These are phyloP conservation scores for Mus spretus DNA, from an alignment of 2,797 vertebrate genomes.

Conservation along the genomic window DNA sequence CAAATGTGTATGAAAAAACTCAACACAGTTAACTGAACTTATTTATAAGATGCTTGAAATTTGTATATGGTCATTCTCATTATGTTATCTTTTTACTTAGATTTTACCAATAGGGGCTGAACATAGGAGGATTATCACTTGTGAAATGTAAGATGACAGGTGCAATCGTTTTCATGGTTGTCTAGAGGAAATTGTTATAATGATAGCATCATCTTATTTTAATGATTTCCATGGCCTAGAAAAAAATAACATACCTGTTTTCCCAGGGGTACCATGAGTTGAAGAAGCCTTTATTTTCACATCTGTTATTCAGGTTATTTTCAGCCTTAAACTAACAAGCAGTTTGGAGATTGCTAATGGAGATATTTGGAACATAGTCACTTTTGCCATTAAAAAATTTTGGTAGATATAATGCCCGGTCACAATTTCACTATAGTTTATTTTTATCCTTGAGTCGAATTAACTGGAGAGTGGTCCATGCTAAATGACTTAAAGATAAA, in stretches of 20 bases:
- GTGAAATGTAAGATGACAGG: neutral
- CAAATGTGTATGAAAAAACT: neutral
- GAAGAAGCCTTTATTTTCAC: constrained; percentile 34
- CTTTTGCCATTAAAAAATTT: neutral
- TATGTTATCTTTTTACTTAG: neutral
- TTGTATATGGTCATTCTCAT: constrained; percentile 5
- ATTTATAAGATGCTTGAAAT: neutral
- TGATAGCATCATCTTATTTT: constrained; percentile 36
- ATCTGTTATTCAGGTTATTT: constrained; percentile 63
- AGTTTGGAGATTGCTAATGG: constrained; percentile 45
- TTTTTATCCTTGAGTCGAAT: constrained; percentile 19
- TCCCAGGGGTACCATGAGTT: constrained; percentile 16
- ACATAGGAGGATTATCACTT: neutral
- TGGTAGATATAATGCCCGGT: neutral
- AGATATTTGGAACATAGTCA: constrained; percentile 2
- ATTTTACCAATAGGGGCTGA: neutral
- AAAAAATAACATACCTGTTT: constrained; percentile 29
- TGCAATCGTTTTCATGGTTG: neutral
- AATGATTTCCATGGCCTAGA: constrained; percentile 38
- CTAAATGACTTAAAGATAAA: neutral
- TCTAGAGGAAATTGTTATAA: constrained; percentile 49
- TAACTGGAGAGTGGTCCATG: neutral
- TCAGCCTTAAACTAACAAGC: constrained; percentile 54
- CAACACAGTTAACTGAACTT: neutral
- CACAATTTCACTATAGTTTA: neutral